phyloP scores from a whole-genome alignment of 2,113 vertebrate species.

The Athene noctua region DNA sequence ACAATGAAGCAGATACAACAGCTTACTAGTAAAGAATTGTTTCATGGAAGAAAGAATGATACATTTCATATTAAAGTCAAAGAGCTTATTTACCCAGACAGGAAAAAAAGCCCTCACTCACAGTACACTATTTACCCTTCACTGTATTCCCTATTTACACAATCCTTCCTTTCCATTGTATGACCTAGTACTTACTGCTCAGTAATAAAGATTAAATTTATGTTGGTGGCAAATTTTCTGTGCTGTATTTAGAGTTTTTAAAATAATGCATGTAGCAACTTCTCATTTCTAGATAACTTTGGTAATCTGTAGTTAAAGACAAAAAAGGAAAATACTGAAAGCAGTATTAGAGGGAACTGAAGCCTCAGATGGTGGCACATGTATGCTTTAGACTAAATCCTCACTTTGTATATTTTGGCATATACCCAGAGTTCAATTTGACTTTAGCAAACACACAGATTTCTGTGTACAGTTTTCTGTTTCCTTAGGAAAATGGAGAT shows the following conservation, averaged over 20 bases:
- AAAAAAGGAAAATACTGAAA: neutral
- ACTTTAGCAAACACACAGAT: neutral
- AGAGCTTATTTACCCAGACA: neutral
- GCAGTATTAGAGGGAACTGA: neutral
- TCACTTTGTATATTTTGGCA: neutral
- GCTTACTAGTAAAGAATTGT: neutral
- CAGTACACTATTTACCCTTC: neutral
- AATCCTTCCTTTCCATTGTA: neutral
- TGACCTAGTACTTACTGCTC: neutral
- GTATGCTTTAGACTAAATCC: neutral
- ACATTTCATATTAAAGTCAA: neutral
- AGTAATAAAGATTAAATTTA: neutral
- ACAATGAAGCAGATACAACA: neutral
- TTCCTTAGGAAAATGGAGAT: neutral
- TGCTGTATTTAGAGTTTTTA: neutral
- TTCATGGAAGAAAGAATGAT: neutral
- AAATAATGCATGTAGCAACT: neutral
- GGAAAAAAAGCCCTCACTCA: neutral
- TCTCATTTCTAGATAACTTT: neutral
- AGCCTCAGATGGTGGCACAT: neutral
- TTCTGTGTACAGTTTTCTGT: neutral
- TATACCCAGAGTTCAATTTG: neutral
- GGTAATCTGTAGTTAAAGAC: neutral
- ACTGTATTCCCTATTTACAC: neutral
- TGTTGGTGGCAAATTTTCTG: neutral